phyloP scores from a whole-genome alignment of 1,140 invertebrate genomes.

The Chrysopa pallens region DNA sequence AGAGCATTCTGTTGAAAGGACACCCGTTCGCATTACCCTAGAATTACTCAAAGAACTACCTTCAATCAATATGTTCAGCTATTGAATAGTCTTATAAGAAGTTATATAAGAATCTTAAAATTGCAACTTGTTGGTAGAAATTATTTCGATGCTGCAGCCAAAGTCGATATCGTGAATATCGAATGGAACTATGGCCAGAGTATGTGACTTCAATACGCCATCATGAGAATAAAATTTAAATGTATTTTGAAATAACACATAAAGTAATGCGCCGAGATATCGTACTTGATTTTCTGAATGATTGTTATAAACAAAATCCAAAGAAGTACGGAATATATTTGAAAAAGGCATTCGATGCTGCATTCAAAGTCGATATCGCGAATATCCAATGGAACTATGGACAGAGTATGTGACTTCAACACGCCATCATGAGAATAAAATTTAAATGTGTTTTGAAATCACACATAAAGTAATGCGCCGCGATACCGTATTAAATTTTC shows the following conservation, averaged over 20 bases:
- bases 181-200: conserved; percentile 56
- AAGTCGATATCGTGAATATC: conserved; percentile 31
- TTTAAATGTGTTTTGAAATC: conserved; percentile 57
- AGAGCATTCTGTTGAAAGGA: conserved; percentile 21
- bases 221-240: conserved; percentile 46
- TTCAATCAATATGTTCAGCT: conserved; percentile 43
- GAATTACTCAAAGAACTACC: conserved; percentile 29
- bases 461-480: conserved; percentile 53
- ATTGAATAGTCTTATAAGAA: conserved; percentile 58
- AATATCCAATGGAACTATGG: conserved; percentile 44
- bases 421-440: conserved; percentile 48
- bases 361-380: conserved; percentile 32
- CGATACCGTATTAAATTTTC: conserved; percentile 37
- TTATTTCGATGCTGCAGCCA: conserved; percentile 52
- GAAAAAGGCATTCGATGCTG: too few relatives aligned
- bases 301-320: conserved; percentile 25
- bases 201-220: conserved; percentile 63
- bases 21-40: conserved; percentile 26
- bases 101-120: conserved; percentile 40
- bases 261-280: conserved; percentile 51
- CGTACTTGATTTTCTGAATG: conserved; percentile 34
- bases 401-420: conserved; percentile 66
- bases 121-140: conserved; percentile 56
- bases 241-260: conserved; percentile 56
- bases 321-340: too few relatives aligned